Evolutionary conservation across 2,113 vertebrate genomes (phyloP).

Genomic region (Aphyosemion australe): DNA sequence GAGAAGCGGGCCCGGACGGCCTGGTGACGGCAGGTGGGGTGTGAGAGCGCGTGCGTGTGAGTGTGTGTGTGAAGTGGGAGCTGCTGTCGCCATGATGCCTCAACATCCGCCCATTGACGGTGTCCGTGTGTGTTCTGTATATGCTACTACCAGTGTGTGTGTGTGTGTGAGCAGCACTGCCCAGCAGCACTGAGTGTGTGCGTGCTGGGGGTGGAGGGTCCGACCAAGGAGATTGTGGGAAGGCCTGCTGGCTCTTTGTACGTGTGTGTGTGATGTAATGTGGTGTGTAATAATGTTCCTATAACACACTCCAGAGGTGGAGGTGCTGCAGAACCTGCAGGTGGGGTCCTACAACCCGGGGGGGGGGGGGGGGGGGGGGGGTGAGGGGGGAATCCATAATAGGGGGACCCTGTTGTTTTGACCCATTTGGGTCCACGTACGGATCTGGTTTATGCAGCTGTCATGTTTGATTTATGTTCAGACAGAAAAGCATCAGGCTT

Average conservation of each 20-base stretch:
- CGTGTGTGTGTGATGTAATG: slow-evolving; percentile 37
- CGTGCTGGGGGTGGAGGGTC: slow-evolving; percentile 36
- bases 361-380: not conserved
- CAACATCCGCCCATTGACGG: slow-evolving; percentile 72
- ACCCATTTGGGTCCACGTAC: no score
- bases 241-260: slow-evolving; percentile 33
- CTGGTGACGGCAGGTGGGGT: slow-evolving; percentile 69
- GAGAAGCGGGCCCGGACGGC: slow-evolving; percentile 74
- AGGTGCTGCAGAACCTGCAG: not conserved
- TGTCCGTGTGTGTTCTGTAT: slow-evolving; percentile 19
- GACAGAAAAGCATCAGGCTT: no score
- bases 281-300: slow-evolving; percentile 30
- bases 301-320: not conserved
- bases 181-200: slow-evolving; percentile 20
- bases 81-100: slow-evolving; percentile 73
- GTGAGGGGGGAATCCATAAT: no score
- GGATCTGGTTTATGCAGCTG: no score
- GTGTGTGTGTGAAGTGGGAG: slow-evolving; percentile 29
- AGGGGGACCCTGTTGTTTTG: no score
- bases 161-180: slow-evolving; percentile 29
- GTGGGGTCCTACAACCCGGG: not conserved
- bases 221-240: slow-evolving; percentile 63
- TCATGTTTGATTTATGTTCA: no score
- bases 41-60: slow-evolving; percentile 31
- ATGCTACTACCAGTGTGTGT: slow-evolving; percentile 8